A percentile compares a stretch with the other conserved stretches of the same genome.
Evolutionary conservation across 2,888 invertebrate genomes (phyloP).

Genomic region (Mesorhabditis sp.): DNA sequence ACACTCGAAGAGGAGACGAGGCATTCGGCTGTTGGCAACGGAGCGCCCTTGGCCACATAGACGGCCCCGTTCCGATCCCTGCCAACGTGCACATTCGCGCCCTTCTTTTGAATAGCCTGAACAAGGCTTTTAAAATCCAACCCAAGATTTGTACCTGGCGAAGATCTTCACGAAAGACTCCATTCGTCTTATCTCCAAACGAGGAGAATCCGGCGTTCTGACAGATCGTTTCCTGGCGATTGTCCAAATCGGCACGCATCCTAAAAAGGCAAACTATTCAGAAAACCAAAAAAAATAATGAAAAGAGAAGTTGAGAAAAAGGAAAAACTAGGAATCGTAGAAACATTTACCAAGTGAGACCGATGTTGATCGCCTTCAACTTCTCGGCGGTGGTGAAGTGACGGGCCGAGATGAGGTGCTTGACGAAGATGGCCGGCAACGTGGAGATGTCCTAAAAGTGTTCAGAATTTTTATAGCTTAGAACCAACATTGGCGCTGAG

Average conservation of each 20-base stretch:
- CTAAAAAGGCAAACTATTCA: not conserved
- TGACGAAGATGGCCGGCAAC: not conserved
- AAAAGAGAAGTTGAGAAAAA: not conserved
- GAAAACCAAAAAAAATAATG: not conserved
- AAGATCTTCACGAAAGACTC: not conserved
- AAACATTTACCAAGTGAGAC: not conserved
- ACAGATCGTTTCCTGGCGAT: not conserved
- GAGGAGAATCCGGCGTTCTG: not conserved
- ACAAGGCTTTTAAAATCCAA: not conserved
- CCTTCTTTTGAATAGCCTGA: not conserved
- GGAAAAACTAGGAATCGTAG: too few species aligned
- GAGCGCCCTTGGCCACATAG: not conserved
- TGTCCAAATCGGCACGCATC: not conserved
- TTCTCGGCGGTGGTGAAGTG: constrained; percentile 2
- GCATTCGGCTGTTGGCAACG: not conserved
- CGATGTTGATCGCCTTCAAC: not conserved
- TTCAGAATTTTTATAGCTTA: not conserved
- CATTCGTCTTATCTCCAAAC: not conserved
- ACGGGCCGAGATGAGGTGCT: not conserved
- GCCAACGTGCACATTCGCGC: not conserved
- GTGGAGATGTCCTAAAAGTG: not conserved
- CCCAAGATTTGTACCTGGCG: not conserved
- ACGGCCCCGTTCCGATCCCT: not conserved
- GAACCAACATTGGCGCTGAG: too few species aligned
- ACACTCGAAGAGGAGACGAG: too few species aligned